phyloP scores from a whole-genome alignment of 2,888 invertebrate genomes.

The Sesia bembeciformis region DNA sequence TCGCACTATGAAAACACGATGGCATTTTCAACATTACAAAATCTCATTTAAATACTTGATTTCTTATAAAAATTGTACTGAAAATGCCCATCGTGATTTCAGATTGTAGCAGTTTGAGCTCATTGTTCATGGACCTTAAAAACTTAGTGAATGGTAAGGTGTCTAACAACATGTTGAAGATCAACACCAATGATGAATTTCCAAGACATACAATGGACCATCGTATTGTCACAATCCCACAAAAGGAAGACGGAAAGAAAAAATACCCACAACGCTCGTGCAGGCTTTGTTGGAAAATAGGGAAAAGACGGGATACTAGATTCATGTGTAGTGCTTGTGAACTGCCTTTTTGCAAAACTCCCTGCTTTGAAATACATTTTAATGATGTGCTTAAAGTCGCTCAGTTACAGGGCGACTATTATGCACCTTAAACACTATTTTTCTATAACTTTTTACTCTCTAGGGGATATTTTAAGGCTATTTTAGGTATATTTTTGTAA shows the following conservation, averaged over 20 bases:
- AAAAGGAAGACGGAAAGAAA: slow-evolving; percentile 71
- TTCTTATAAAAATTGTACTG: slow-evolving; percentile 27
- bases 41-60: slow-evolving; percentile 16
- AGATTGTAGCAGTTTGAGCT: slow-evolving; percentile 66
- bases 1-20: slow-evolving; percentile 67
- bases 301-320: slow-evolving; percentile 61
- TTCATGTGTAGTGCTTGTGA: slow-evolving; percentile 69
- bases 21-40: slow-evolving; percentile 68
- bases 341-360: slow-evolving; percentile 66
- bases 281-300: slow-evolving; percentile 66
- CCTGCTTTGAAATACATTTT: slow-evolving; percentile 66
- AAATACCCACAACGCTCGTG: slow-evolving; percentile 71
- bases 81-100: slow-evolving; percentile 75
- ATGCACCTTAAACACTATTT: slow-evolving; percentile 37
- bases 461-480: neutral
- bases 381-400: slow-evolving; percentile 62
- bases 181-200: slow-evolving; percentile 38
- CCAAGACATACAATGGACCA: slow-evolving; percentile 47
- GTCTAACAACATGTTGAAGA: slow-evolving; percentile 43
- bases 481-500: slow-evolving; percentile 1
- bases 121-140: slow-evolving; percentile 68
- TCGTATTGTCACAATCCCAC: slow-evolving; percentile 65
- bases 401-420: slow-evolving; percentile 61
- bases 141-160: slow-evolving; percentile 67
- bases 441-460: neutral